A percentile compares a stretch with the other conserved stretches of the same genome.
phyloP scores from a whole-genome alignment of 37 sponge, comb jelly and placozoan genomes.

The Aphrocallistes beatrix region DNA sequence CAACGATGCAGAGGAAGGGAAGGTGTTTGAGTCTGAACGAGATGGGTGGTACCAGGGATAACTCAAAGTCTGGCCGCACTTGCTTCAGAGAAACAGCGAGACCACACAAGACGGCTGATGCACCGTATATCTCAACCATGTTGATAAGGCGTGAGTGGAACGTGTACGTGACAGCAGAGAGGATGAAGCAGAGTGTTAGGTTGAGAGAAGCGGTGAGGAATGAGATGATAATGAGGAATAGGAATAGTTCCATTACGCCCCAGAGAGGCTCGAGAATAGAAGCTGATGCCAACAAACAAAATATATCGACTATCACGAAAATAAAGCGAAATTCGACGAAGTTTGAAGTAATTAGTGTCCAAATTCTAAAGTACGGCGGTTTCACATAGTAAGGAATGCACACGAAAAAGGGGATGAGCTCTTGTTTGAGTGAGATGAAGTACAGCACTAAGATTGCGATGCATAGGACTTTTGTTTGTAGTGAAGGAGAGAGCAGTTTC shows the following conservation, averaged over 20 bases:
- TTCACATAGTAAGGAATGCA: not conserved
- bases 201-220: not conserved
- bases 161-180: too few relatives aligned
- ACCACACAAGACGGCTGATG: not conserved
- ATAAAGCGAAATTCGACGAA: not conserved
- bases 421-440: not conserved
- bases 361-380: not conserved
- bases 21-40: not conserved
- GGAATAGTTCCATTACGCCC: not conserved
- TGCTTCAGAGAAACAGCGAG: not conserved
- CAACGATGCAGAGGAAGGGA: not conserved
- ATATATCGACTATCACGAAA: not conserved
- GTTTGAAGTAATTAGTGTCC: not conserved
- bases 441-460: not conserved
- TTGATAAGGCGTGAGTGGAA: not conserved
- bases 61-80: not conserved
- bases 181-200: not conserved
- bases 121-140: not conserved
- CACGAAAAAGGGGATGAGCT: not conserved
- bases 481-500: not conserved
- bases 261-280: not conserved
- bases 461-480: not conserved
- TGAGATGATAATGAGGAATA: not conserved
- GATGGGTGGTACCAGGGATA: not conserved
- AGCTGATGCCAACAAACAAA: not conserved